Evolutionary conservation across 2,113 vertebrate species (phyloP).

Genomic region (Lepus europaeus): DNA sequence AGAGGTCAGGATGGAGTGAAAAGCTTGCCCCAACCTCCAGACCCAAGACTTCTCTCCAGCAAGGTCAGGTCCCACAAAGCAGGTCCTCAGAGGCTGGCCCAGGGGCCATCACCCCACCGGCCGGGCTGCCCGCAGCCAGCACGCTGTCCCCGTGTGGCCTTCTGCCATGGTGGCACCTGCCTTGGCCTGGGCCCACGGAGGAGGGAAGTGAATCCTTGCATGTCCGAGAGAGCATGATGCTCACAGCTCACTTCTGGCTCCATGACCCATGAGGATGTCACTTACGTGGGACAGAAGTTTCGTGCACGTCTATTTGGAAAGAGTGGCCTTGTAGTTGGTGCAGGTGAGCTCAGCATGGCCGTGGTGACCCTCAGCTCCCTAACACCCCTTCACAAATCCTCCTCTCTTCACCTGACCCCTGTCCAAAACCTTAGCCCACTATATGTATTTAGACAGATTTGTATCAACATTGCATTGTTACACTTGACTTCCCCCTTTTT

Average conservation of each 20-base stretch:
- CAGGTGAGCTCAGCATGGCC: rapidly evolving
- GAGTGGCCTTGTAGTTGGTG: rapidly evolving
- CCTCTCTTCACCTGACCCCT: conserved; percentile 79
- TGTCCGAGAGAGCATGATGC: rapidly evolving
- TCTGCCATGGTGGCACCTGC: rapidly evolving
- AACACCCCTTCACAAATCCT: conserved; percentile 53
- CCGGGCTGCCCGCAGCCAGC: rapidly evolving
- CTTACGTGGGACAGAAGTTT: not conserved
- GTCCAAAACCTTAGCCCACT: conserved; percentile 70
- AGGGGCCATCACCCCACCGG: not conserved
- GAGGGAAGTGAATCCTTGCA: too few species aligned
- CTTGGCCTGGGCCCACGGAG: not conserved
- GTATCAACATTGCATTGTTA: conserved; percentile 90
- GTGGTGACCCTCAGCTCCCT: not conserved
- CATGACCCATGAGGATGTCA: rapidly evolving
- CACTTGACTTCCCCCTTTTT: conserved; percentile 91
- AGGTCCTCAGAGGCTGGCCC: not conserved
- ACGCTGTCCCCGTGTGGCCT: not conserved
- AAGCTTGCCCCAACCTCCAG: not conserved
- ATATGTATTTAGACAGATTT: conserved; percentile 87
- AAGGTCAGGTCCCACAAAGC: rapidly evolving
- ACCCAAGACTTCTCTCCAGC: not conserved
- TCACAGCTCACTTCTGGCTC: rapidly evolving
- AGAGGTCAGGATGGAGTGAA: not conserved
- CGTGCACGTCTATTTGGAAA: not conserved